Conservation (phyloP, 2,888 invertebrate genomes). For the Buathra laborator region DNA sequence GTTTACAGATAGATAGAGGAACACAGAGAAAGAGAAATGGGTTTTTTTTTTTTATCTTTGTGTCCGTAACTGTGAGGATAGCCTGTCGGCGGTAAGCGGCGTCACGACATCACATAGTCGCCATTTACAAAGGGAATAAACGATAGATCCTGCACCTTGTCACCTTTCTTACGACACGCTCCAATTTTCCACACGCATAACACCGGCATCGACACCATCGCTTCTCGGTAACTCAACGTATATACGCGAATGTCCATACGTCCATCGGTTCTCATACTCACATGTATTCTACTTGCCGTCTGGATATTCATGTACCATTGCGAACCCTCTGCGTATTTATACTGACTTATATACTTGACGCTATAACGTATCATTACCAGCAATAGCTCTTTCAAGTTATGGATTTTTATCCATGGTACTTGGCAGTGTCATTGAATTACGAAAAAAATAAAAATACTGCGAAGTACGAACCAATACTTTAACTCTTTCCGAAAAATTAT, state of each 20-base stretch:
- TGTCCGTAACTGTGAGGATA: slow-evolving; percentile 29
- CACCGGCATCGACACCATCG: not conserved
- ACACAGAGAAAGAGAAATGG: slow-evolving; percentile 51
- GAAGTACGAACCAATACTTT: too few relatives aligned
- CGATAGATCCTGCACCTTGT: slow-evolving; percentile 48
- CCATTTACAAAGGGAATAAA: slow-evolving; percentile 70
- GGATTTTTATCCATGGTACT: not conserved
- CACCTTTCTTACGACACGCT: slow-evolving; percentile 59
- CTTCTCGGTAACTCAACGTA: not conserved
- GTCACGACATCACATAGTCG: slow-evolving; percentile 54
- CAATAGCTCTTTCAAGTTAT: not conserved
- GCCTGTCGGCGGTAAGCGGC: slow-evolving; percentile 43
- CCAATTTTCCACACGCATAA: slow-evolving; percentile 59
- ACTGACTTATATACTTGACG: not conserved
- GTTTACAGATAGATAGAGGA: slow-evolving; percentile 50
- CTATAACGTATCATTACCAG: not conserved
- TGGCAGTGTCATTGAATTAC: not conserved
- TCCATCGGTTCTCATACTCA: slow-evolving; percentile 15
- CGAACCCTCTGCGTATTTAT: not conserved
- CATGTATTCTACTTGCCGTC: not conserved
- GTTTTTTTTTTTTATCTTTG: slow-evolving; percentile 58
- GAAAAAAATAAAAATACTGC: not conserved
- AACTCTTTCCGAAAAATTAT: too few relatives aligned
- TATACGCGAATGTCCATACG: not conserved
- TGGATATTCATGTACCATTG: not conserved